phyloP scores from a whole-genome alignment of 2,797 vertebrate species.

The Sebastes oblongus region DNA sequence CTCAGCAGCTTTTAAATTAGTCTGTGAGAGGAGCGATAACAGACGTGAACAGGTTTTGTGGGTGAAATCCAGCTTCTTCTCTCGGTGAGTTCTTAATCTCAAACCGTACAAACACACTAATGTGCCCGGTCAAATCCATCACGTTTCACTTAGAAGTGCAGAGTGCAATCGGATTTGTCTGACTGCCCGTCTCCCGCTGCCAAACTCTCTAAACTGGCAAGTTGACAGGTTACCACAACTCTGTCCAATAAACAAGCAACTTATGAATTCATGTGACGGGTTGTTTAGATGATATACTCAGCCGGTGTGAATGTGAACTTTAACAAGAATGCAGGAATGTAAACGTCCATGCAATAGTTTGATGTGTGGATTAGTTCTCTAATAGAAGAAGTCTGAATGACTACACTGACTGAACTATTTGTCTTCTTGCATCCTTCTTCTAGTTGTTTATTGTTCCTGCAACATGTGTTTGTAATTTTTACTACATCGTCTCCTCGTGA shows the following conservation, averaged over 20 bases:
- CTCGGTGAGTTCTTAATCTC: background rate
- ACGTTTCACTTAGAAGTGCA: background rate
- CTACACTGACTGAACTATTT: background rate
- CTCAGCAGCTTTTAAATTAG: constrained; percentile 1
- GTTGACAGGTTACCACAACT: background rate
- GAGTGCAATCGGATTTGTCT: constrained; percentile 8
- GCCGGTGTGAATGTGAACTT: background rate
- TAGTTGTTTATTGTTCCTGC: background rate
- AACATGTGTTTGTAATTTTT: background rate
- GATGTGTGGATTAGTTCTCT: background rate
- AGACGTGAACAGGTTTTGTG: background rate
- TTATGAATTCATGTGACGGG: constrained; percentile 15
- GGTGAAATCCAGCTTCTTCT: background rate
- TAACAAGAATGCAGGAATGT: background rate
- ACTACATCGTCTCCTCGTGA: background rate
- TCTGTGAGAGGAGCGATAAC: background rate
- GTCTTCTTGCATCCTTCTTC: background rate
- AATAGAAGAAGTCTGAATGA: no score
- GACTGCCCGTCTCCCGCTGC: background rate
- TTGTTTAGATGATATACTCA: constrained; percentile 18
- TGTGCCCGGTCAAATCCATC: constrained; percentile 6
- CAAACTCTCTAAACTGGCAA: constrained; percentile 17
- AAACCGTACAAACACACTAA: constrained; percentile 11
- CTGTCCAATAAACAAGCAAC: constrained; percentile 32
- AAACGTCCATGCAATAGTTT: background rate